Evolutionary conservation across 2,888 invertebrate genomes (phyloP).

Genomic region (Philonicus albiceps): DNA sequence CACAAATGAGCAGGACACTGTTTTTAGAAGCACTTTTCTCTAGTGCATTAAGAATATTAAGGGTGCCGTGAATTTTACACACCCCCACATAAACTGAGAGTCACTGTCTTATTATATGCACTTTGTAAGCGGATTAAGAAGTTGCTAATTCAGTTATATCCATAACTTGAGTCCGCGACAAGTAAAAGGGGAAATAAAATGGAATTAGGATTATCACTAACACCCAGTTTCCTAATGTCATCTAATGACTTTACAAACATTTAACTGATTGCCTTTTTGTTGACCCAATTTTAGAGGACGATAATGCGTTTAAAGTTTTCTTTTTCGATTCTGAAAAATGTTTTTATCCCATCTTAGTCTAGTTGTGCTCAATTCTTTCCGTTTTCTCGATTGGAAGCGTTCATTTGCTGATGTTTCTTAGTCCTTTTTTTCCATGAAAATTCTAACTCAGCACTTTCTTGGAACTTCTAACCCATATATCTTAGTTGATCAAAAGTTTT

Average conservation of each 20-base stretch:
- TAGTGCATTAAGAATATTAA: constrained; percentile 1
- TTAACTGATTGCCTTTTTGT: background rate
- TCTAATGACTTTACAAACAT: background rate
- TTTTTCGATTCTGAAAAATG: background rate
- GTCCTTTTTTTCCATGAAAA: background rate
- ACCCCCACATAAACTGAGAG: background rate
- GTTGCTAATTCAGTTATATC: background rate
- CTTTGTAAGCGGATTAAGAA: background rate
- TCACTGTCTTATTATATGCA: background rate
- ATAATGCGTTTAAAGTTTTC: background rate
- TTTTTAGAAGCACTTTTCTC: background rate
- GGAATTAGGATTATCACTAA: background rate
- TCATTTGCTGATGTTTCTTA: background rate
- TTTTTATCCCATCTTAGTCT: background rate
- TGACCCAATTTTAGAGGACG: background rate
- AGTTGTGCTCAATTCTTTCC: background rate
- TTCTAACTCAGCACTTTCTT: background rate
- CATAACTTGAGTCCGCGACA: background rate
- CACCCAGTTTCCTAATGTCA: background rate
- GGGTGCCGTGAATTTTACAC: background rate
- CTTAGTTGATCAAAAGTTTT: background rate
- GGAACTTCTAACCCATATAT: background rate
- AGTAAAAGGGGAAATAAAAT: background rate
- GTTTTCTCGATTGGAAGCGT: background rate
- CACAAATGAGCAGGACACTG: background rate